These are phyloP conservation scores for Acanthoscelides obtectus DNA, from an alignment of 2,888 invertebrate genomes.

Conservation along the genomic window DNA sequence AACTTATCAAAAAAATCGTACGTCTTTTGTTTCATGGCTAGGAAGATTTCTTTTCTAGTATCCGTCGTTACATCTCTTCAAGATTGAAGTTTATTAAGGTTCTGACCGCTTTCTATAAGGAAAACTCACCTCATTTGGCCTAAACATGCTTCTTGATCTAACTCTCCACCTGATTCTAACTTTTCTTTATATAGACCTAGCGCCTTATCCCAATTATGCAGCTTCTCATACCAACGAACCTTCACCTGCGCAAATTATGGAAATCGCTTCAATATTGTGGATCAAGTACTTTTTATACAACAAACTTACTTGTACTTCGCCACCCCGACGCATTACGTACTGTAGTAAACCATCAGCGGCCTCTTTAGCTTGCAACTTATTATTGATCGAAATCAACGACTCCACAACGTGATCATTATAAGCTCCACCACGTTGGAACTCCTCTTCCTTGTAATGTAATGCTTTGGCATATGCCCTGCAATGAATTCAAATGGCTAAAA, in stretches of 20 bases:
- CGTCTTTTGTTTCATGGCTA: no score
- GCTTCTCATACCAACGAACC: slow-evolving; percentile 97
- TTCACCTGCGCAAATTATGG: slow-evolving; percentile 9
- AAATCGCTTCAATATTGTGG: no score
- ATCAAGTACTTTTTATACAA: no score
- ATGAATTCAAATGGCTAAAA: slow-evolving; percentile 13
- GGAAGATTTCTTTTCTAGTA: no score
- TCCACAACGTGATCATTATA: slow-evolving; percentile 76
- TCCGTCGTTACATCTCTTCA: no score
- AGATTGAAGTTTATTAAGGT: no score
- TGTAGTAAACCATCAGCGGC: slow-evolving; percentile 92
- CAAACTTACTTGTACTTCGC: slow-evolving; percentile 49
- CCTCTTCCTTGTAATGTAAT: slow-evolving; percentile 86
- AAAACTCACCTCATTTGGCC: slow-evolving; percentile 75
- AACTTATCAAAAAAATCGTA: no score
- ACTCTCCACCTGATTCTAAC: slow-evolving; percentile 53
- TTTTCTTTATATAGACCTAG: slow-evolving; percentile 80
- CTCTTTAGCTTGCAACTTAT: slow-evolving; percentile 96
- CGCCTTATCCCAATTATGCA: slow-evolving; percentile 98
- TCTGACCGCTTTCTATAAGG: no score
- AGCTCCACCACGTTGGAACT: slow-evolving; percentile 73
- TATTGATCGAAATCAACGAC: slow-evolving; percentile 92
- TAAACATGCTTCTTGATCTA: slow-evolving; percentile 73
- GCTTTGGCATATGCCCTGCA: slow-evolving; percentile 71
- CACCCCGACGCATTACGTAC: slow-evolving; percentile 77